phyloP scores from a whole-genome alignment of 2,113 vertebrate genomes.

The Pleuronectes platessa region DNA sequence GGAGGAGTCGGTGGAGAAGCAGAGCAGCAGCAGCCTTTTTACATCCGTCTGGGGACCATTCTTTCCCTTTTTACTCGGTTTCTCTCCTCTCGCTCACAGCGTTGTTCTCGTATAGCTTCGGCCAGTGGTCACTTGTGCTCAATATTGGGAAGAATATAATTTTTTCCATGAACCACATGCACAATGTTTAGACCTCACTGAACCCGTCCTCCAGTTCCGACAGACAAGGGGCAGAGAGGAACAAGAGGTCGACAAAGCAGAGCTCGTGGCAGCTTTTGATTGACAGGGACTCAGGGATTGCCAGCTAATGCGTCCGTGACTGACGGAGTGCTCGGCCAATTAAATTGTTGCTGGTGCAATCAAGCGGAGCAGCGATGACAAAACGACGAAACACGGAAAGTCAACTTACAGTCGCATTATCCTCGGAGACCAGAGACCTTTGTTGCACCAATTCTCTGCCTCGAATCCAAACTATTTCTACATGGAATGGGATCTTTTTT shows the following conservation, averaged over 20 bases:
- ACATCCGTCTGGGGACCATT: slow-evolving; percentile 56
- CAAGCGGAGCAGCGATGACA: slow-evolving; percentile 12
- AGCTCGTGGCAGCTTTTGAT: slow-evolving; percentile 19
- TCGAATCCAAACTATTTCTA: slow-evolving; percentile 10
- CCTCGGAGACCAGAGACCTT: slow-evolving; percentile 7
- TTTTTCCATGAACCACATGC: slow-evolving; percentile 4
- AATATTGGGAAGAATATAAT: not conserved
- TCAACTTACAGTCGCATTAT: slow-evolving; percentile 7
- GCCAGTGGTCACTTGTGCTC: not conserved
- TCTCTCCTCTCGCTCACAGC: slow-evolving; percentile 4
- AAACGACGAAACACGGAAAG: not conserved
- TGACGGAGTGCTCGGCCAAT: slow-evolving; percentile 27
- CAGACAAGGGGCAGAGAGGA: slow-evolving; percentile 5
- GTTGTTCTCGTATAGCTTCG: not conserved
- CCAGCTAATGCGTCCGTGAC: not conserved
- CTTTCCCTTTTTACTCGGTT: slow-evolving; percentile 24
- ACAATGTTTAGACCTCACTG: not conserved
- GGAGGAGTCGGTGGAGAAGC: slow-evolving; percentile 56
- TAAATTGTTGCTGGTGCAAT: slow-evolving; percentile 13
- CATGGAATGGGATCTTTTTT: slow-evolving; percentile 17
- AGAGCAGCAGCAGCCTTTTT: slow-evolving; percentile 55
- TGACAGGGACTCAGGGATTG: slow-evolving; percentile 15
- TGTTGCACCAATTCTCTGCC: slow-evolving; percentile 1
- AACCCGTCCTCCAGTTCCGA: slow-evolving; percentile 16
- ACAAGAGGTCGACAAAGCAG: slow-evolving; percentile 15